phyloP scores from a whole-genome alignment of 2,113 vertebrate genomes.

The Tretioscincus oriximinensis region DNA sequence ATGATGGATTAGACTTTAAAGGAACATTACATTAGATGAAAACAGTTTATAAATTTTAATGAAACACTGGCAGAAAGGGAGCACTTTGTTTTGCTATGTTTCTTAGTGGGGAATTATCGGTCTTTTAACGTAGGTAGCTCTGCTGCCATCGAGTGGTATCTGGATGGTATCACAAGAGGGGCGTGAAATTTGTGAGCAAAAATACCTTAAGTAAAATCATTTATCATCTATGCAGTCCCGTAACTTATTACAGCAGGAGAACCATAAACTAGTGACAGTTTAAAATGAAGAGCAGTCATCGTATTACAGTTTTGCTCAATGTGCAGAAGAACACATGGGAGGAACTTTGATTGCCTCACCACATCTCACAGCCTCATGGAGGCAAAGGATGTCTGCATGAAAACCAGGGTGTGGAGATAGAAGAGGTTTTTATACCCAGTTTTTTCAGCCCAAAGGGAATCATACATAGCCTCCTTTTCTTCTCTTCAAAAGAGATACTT shows the following conservation, averaged over 20 bases:
- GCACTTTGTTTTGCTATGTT: accelerated
- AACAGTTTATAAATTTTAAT: slow-evolving; percentile 8
- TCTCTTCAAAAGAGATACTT: no score
- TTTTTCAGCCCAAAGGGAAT: no score
- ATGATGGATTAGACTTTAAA: slow-evolving; percentile 26
- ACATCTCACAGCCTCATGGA: neutral
- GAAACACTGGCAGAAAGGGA: neutral
- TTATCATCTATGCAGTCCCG: no score
- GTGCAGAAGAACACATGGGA: no score
- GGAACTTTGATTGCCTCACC: no score
- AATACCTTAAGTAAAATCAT: neutral
- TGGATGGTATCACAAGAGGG: slow-evolving; percentile 15
- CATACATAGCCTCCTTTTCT: no score
- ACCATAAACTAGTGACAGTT: neutral
- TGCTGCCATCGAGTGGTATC: slow-evolving; percentile 68
- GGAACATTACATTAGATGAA: slow-evolving; percentile 29
- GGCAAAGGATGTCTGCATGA: neutral
- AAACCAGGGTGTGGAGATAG: no score
- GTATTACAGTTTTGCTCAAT: no score
- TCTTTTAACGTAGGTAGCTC: slow-evolving; percentile 26
- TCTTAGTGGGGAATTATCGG: slow-evolving; percentile 5
- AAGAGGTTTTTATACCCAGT: no score
- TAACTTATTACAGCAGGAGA: neutral
- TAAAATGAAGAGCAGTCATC: neutral
- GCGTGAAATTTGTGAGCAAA: neutral